Evolutionary conservation across 2,888 invertebrate genomes (phyloP).

Genomic region (Epistrophe eligans): DNA sequence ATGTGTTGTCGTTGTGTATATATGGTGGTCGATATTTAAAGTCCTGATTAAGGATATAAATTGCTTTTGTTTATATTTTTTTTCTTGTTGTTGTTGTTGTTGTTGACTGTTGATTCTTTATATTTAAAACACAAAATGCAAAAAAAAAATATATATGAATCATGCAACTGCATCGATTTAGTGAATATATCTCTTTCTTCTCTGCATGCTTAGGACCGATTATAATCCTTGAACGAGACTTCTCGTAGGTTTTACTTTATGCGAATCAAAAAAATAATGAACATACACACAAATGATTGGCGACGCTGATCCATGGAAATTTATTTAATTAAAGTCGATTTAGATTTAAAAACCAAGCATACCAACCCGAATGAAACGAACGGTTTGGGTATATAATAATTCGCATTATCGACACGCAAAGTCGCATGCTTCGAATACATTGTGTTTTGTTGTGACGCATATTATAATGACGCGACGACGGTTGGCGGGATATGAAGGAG

Average conservation of each 20-base stretch:
- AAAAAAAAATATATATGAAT: conserved; percentile 16
- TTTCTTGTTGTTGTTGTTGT: background rate
- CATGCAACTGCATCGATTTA: conserved; percentile 58
- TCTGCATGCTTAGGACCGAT: conserved; percentile 55
- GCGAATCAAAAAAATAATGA: background rate
- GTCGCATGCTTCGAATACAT: conserved; percentile 61
- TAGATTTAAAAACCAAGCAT: conserved; percentile 57
- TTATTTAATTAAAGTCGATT: conserved; percentile 74
- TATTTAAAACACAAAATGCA: background rate
- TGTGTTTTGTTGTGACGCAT: conserved; percentile 39
- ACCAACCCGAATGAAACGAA: conserved; percentile 28
- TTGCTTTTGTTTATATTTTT: background rate
- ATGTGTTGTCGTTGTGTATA: background rate
- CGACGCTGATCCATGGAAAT: conserved; percentile 66
- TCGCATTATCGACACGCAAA: conserved; percentile 74
- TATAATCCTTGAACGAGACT: conserved; percentile 58
- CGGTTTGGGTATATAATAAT: conserved; percentile 64
- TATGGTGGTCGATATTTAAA: conserved; percentile 11
- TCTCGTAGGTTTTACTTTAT: conserved; percentile 16
- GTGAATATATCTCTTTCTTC: background rate
- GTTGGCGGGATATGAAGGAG: background rate
- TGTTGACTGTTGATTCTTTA: conserved; percentile 9
- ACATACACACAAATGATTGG: conserved; percentile 52
- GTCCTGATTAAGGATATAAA: conserved; percentile 51
- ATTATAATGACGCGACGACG: background rate